Base-by-base conservation (phyloP, 2,888 invertebrate species). In the Epinotia nisella region DNA sequence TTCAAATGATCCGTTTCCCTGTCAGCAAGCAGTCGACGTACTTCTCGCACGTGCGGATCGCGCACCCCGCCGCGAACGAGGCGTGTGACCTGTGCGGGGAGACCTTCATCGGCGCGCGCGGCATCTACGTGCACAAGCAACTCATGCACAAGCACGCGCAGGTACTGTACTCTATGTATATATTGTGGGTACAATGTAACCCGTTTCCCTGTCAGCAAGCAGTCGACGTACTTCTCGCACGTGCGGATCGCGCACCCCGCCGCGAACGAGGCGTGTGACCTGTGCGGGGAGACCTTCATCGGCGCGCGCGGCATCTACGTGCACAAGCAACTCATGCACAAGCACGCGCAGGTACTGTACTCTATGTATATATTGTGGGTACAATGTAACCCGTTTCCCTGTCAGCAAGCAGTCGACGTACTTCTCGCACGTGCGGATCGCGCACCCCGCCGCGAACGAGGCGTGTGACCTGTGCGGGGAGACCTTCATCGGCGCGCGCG, bases 181-280 rank as follows among this genome's bases (percentile, higher is more conserved):
- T 9, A 9, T 24, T 24, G 21, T 1, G 2, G 21, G 21, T 24
- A 24, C 21, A 24, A 24, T 24, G 21, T 24, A 24, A 24, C 21
- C 51, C 51, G 64, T 64, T 24, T 7, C 2, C 15, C 35, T 3
- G n/a, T 41, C 51, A 64, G 29, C 0, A 64, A 64, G 17, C 11
- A 35, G 10, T 64, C 64, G 3, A 64, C 64, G 49, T 51, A 64
- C 29, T 19, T 64, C 17, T 64, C 64, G n/a, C 64, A 64, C 64
- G 64, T 64, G 64, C 64, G 64, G 10, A 49, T 64, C 29, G 64
- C 64, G 64, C 64, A 64, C 51, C 64, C 64, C 17, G 64, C 64
- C 49, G 29, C 51, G 29, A 51, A 65, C 5, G 65, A 55, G 35
- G 65, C 65, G 5, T 65, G 65, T 53, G 65, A 65, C 53, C 19